Base-by-base conservation (phyloP, 2,888 invertebrate genomes). In the Adineta ricciae region DNA sequence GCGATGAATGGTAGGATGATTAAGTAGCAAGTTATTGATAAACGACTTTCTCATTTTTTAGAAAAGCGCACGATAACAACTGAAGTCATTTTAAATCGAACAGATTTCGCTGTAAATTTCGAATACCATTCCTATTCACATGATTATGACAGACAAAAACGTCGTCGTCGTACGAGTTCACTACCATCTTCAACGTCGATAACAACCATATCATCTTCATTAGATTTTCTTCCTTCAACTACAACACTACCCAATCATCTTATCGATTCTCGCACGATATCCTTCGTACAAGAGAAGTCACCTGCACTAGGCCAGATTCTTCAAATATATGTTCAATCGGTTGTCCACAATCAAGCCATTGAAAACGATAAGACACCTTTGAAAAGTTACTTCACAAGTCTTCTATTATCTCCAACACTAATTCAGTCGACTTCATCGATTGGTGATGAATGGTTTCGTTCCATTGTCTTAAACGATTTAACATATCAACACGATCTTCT, bases 391-490 rank as follows among this genome's bases (percentile, higher is more conserved):
- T 78, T 78, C 41, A 41, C 78, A 78, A 41, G 41, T 41, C n/a
- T 78, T 41, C n/a, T 78, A 38, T 78, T 78, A 41, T n/a, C 38
- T 4, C 64, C 64, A 32, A 64, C 64, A 32, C 32, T 64, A 64
- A 64, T 64, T 9, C 21, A 78, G 41, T 78, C 78, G 24, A 78
- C 41, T 21, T 19, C 38, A 78, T 41, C 78, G 1, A 64, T 64
- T 19, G 32, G 64, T 32, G 78, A 78, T 41, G 78, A 78, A 41
- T 78, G 78, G 78, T 78, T 78, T 78, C 78, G 78, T 78, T 38
- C 78, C 24, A 41, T 78, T n/a, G 78, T 78, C 9, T 78, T 78
- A 78, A 78, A 78, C n/a, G 78, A 78, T 78, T 78, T 78, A 78
- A 41, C 78, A 21, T 41, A 41, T 78, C 78, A 78, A 78, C 41